phyloP scores from a whole-genome alignment of 2,113 vertebrate species.

The Sapayoa aenigma region DNA sequence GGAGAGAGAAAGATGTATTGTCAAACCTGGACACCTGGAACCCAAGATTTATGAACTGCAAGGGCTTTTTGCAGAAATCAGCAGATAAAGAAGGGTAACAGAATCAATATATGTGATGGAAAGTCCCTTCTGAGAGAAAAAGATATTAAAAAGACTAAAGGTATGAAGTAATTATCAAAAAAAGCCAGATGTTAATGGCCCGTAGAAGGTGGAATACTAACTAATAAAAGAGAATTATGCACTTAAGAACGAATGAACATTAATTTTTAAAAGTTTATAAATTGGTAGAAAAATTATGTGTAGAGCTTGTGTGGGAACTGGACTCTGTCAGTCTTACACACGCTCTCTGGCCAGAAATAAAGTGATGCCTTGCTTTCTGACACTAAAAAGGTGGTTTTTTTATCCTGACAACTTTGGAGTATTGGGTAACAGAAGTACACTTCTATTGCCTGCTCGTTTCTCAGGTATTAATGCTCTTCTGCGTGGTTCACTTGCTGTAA shows the following conservation, averaged over 20 bases:
- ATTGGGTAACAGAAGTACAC: background rate
- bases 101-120: background rate
- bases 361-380: background rate
- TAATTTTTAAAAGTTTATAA: background rate
- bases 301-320: too few species aligned
- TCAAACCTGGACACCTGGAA: background rate
- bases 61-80: background rate
- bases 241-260: background rate
- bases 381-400: background rate
- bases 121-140: background rate
- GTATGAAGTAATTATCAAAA: background rate
- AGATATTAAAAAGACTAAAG: background rate
- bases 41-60: background rate
- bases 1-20: background rate
- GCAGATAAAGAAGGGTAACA: background rate
- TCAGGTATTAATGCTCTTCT: background rate
- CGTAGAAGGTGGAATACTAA: background rate
- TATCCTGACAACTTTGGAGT: background rate
- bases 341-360: background rate
- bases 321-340: background rate
- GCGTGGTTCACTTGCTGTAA: background rate
- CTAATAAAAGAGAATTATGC: background rate
- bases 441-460: background rate
- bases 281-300: background rate
- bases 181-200: background rate